These are phyloP conservation scores for Mormyrops attenuatus DNA, from an alignment of 2,797 vertebrate genomes.

Conservation along the genomic window DNA sequence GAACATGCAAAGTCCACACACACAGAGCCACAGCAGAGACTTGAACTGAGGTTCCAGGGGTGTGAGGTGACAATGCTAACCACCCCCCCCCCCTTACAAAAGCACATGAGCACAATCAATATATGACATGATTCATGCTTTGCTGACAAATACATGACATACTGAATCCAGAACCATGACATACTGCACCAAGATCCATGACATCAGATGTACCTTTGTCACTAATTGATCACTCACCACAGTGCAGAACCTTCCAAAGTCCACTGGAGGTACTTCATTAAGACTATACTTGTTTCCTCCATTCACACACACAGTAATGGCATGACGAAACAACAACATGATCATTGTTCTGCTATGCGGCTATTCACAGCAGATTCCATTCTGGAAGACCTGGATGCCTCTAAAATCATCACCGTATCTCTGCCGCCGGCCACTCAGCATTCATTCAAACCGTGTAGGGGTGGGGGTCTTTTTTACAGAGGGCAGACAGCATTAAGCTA, in stretches of 20 bases:
- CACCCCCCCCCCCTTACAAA: background rate
- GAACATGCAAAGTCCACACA: background rate
- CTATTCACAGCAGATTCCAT: background rate
- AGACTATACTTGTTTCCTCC: background rate
- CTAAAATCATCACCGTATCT: background rate
- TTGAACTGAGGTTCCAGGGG: background rate
- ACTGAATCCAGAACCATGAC: background rate
- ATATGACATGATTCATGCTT: background rate
- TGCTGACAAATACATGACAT: background rate
- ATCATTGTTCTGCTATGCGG: background rate
- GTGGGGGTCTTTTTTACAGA: background rate
- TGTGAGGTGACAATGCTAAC: background rate
- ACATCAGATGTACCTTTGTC: background rate
- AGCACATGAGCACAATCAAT: background rate
- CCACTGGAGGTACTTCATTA: background rate
- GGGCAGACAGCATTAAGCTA: background rate
- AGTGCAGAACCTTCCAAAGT: background rate
- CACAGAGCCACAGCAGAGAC: background rate
- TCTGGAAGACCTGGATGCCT: background rate
- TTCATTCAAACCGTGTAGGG: background rate
- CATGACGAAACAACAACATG: background rate
- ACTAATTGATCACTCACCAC: background rate
- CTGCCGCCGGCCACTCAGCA: background rate
- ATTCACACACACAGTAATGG: background rate
- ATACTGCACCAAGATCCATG: background rate